Base-by-base conservation (phyloP, 2,113 vertebrate genomes). In the Alectura lathami region DNA sequence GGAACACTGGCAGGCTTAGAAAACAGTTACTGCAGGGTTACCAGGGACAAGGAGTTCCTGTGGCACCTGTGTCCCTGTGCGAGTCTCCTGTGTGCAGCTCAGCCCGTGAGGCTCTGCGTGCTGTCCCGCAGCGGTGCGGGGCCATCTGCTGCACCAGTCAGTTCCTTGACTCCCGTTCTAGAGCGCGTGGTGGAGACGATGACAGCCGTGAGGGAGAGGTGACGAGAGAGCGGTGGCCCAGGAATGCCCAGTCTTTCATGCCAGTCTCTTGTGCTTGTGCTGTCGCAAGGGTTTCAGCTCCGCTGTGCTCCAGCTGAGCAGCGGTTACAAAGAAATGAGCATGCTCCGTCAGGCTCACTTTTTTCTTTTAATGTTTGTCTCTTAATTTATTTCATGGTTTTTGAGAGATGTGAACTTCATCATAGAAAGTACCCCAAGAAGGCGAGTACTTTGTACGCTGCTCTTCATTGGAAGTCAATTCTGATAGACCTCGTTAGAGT, bases 71-170 rank as follows among this genome's bases (percentile, higher is more conserved):
- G 73, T 77, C 59, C 51, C 2, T 6, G 5, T 0, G 3, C 53
- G 48, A 23, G 13, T 51, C 57, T 74, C 1, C 0, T 26, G 38
- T 34, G 48, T 77, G 47, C 63, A 63, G 23, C 73, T 63, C 53
- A 20, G 1, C 5, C 11, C 40, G 24, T 11, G n/a, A 36, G n/a
- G 13, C 1, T 20, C 47, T 15, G 51, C 32, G 20, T 74, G 43
- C 26, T 4, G 9, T 40, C 29, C 22, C 9, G 5, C 9, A 2
- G 64, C 4, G 22, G 36, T 36, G 14, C 45, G 9, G 89, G 14
- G 34, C 8, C 9, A 2, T 3, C 62, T 56, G 7, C 72, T 4
- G 0, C 5, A 8, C 43, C 8, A 10, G 40, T 57, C 59, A 0
- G 24, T 54, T 56, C 20, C 0, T 29, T 26, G 36, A 40, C 29